A percentile compares a stretch with the other conserved stretches of the same genome.
phyloP scores from a whole-genome alignment of 2,888 invertebrate species.

The Willowsia nigromaculata region DNA sequence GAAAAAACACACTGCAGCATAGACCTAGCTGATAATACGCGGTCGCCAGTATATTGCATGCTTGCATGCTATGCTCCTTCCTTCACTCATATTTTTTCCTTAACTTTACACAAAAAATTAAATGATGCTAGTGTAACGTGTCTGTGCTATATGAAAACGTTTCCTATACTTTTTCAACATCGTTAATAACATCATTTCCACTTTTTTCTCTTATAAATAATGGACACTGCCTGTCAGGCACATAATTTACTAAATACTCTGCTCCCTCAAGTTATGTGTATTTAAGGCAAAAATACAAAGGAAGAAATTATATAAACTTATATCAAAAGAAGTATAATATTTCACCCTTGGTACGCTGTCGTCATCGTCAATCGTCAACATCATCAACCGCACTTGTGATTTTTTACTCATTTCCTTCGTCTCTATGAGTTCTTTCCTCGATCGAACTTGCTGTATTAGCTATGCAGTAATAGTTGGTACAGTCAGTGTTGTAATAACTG shows the following conservation, averaged over 20 bases:
- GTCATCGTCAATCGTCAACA: not conserved
- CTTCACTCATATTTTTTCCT: constrained; percentile 20
- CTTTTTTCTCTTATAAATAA: constrained; percentile 57
- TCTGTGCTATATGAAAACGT: not conserved
- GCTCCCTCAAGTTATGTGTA: not conserved
- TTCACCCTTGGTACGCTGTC: constrained; percentile 42
- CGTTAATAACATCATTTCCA: constrained; percentile 34
- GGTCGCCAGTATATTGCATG: constrained; percentile 56
- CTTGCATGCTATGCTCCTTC: constrained; percentile 40
- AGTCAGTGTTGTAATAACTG: not conserved
- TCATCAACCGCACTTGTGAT: constrained; percentile 11
- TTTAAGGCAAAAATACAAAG: not conserved
- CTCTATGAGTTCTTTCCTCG: not conserved
- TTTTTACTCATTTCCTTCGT: constrained; percentile 23
- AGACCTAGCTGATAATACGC: not conserved
- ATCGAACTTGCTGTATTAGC: not conserved
- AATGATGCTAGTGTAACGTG: not conserved
- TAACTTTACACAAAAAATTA: constrained; percentile 20
- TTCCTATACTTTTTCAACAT: not conserved
- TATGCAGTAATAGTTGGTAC: not conserved
- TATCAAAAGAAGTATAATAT: not conserved
- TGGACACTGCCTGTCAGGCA: constrained; percentile 58
- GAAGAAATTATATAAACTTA: not conserved
- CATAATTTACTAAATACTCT: constrained; percentile 66
- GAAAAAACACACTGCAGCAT: constrained; percentile 20